A percentile compares a stretch with the other conserved stretches of the same genome.
These are phyloP conservation scores for Sebastolobus alascanus DNA, from an alignment of 2,797 vertebrate genomes.

Conservation along the genomic window DNA sequence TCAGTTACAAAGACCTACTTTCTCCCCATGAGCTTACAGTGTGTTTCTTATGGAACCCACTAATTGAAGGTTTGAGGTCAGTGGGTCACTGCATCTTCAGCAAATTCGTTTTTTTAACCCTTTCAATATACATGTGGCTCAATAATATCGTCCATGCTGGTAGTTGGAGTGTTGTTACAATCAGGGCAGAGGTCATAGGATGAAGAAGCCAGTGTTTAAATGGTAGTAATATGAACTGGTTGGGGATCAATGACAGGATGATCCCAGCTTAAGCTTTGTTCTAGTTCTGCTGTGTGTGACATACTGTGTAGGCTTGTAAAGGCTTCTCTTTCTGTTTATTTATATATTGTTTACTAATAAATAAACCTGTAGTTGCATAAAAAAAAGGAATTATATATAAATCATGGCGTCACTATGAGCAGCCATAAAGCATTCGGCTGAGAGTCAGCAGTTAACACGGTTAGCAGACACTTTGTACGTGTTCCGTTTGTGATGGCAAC, in stretches of 20 bases:
- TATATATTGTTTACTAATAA: not conserved
- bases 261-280: constrained; percentile 42
- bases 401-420: not conserved
- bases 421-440: too few species aligned
- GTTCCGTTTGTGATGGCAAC: too few species aligned
- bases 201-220: constrained; percentile 27
- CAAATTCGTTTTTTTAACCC: constrained; percentile 29
- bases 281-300: not conserved
- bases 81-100: constrained; percentile 30
- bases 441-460: rapidly evolving
- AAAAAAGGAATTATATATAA: constrained; percentile 2
- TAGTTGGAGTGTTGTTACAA: constrained; percentile 4
- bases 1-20: constrained; percentile 28
- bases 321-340: not conserved
- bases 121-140: constrained; percentile 3
- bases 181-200: constrained; percentile 29
- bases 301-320: not conserved
- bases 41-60: constrained; percentile 2
- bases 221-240: constrained; percentile 23
- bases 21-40: constrained; percentile 16
- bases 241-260: constrained; percentile 44
- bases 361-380: not conserved
- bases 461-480: too few species aligned
- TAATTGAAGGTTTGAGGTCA: constrained; percentile 29
- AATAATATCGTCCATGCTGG: not conserved